Base-by-base conservation (phyloP, 23 tunicate genomes). In the Ascidia mentula region DNA sequence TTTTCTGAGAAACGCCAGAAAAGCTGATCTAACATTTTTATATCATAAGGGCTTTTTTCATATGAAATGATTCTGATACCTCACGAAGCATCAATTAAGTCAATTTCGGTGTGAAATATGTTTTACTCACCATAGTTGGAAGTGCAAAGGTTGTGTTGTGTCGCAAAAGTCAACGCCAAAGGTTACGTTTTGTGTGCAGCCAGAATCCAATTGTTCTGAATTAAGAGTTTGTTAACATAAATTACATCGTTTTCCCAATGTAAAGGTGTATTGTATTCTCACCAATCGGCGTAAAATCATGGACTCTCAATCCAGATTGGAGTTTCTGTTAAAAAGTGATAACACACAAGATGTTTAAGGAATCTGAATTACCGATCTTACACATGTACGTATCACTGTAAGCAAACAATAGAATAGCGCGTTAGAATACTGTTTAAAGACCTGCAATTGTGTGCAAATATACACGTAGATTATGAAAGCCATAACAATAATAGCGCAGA, bases 121-220 rank as follows among this genome's bases (percentile, higher is more conserved):
- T 53, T 3, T 20, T 28, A 65, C 96, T 42, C 53, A 93, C 98
- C 98, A 81, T 0, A 93, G 69, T 28, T 93, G 86, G 77, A 93
- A 93, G 9, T 38, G 61, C 6, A 93, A 79, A 32, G 92, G 87
- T 72, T 93, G 98, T 3, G 92, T 93, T 20, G 93, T 88, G 77
- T 93, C 98, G 61, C 87, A 80, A 40, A 93, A 93, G 59, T 93
- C 93, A n/a, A 93, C 89, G 17, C 98, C 98, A 37, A 93, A 40
- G 2, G 80, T 80, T 24, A 70, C 69, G 17, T 82, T 80, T 32
- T 69, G 22, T 15, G 87, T 60, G 15, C 77, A 37, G 8, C 98
- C 98, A 0, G 92, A 80, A 22, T 86, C 84, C 18, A 92, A 20
- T 1, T 40, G 34, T 37, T 86, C 97, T 91, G 40, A 36, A 65